phyloP scores from a whole-genome alignment of 2,888 invertebrate species.

The Pycnomerus fuliginosus region DNA sequence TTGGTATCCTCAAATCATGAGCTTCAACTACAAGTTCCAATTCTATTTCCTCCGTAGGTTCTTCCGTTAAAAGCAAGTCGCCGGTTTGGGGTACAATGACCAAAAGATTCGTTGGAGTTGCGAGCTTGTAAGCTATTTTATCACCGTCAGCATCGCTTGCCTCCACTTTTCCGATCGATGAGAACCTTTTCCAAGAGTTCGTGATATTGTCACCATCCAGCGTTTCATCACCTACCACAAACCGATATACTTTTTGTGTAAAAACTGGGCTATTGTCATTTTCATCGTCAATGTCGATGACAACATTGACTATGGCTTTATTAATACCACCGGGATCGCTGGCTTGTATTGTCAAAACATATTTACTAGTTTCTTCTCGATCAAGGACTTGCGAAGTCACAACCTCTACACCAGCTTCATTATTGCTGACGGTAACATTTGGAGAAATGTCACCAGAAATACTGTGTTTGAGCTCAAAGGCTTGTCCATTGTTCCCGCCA shows the following conservation, averaged over 20 bases:
- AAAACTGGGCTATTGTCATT: slow-evolving; percentile 92
- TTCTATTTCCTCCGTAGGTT: slow-evolving; percentile 64
- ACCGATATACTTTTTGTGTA: slow-evolving; percentile 74
- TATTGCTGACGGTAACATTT: slow-evolving; percentile 55
- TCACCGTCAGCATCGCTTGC: slow-evolving; percentile 92
- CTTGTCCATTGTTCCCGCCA: slow-evolving; percentile 71
- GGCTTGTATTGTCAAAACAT: slow-evolving; percentile 77
- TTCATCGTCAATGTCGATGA: slow-evolving; percentile 76
- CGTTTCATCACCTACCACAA: slow-evolving; percentile 68
- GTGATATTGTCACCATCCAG: slow-evolving; percentile 61
- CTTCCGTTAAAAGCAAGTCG: slow-evolving; percentile 79
- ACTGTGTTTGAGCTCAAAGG: slow-evolving; percentile 71
- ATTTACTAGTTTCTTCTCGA: slow-evolving; percentile 70
- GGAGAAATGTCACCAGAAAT: slow-evolving; percentile 52
- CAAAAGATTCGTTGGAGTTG: slow-evolving; percentile 76
- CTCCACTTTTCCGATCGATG: slow-evolving; percentile 79
- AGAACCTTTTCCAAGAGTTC: slow-evolving; percentile 74
- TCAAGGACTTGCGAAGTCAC: slow-evolving; percentile 78
- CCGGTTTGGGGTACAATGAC: slow-evolving; percentile 88
- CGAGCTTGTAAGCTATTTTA: slow-evolving; percentile 81
- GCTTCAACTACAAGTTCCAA: slow-evolving; percentile 75
- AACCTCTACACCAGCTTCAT: slow-evolving; percentile 67
- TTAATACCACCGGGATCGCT: slow-evolving; percentile 78
- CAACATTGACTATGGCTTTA: slow-evolving; percentile 76
- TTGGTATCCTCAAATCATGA: slow-evolving; percentile 77